phyloP scores from a whole-genome alignment of 2,888 invertebrate genomes.

The Trachelus iudaicus region DNA sequence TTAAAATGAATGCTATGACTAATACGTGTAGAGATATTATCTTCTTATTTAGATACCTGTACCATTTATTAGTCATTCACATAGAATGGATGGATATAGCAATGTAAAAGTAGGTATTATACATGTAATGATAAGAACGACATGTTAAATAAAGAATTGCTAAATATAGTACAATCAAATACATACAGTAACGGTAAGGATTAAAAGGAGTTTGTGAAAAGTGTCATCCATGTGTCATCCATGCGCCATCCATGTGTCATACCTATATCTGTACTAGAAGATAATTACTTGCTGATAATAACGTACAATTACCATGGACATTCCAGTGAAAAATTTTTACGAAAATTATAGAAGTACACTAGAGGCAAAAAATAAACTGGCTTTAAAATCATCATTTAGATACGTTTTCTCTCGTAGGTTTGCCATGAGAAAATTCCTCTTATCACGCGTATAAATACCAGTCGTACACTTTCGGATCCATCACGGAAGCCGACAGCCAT shows the following conservation, averaged over 20 bases:
- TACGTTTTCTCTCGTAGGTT: not conserved
- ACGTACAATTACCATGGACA: not conserved
- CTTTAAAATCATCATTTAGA: not conserved
- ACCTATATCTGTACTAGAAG: not conserved
- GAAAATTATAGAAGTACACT: not conserved
- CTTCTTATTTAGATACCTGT: not conserved
- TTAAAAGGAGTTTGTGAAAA: not conserved
- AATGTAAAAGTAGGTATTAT: too few species aligned
- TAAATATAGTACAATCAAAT: not conserved
- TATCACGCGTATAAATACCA: not conserved
- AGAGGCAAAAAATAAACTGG: not conserved
- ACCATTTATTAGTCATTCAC: not conserved
- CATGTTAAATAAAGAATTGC: not conserved
- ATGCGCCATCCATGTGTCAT: not conserved
- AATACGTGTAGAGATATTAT: not conserved
- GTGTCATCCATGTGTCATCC: not conserved
- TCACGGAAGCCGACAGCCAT: constrained; percentile 24
- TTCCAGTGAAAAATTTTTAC: not conserved
- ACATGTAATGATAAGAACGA: too few species aligned
- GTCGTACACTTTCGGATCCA: not conserved
- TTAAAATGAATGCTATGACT: not conserved
- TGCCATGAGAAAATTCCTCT: not conserved
- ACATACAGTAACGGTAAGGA: not conserved
- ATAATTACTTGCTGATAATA: not conserved
- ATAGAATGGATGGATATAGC: not conserved